phyloP scores from a whole-genome alignment of 92 coral and sea anemone genomes.

The Epizoanthus stellaris region DNA sequence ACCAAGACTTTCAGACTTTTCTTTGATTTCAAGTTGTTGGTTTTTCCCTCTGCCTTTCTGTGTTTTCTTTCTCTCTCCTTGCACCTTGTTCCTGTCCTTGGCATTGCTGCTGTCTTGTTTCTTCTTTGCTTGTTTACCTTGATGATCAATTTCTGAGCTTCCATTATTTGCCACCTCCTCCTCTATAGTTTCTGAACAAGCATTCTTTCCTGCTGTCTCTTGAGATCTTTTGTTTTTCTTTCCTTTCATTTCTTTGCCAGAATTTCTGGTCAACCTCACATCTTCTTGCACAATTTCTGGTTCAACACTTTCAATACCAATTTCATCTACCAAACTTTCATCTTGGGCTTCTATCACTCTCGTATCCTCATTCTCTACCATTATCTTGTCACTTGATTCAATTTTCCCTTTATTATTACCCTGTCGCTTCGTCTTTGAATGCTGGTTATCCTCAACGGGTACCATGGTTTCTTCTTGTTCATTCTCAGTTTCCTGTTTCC shows the following conservation, averaged over 20 bases:
- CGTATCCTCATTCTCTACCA: background rate
- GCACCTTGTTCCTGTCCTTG: background rate
- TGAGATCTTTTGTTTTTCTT: background rate
- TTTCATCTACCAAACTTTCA: background rate
- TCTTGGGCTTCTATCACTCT: background rate
- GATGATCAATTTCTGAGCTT: background rate
- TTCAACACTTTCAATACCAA: background rate
- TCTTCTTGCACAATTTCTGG: background rate
- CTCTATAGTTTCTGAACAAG: background rate
- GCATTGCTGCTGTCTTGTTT: background rate
- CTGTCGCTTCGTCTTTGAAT: background rate
- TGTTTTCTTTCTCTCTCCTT: slow-evolving; percentile 3
- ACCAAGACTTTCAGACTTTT: background rate
- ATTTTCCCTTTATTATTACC: background rate
- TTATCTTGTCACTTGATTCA: background rate
- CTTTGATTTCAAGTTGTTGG: background rate
- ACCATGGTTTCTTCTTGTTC: background rate
- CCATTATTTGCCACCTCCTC: background rate
- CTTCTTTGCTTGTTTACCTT: background rate
- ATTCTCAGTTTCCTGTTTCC: background rate
- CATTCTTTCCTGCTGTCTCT: background rate
- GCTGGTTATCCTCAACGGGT: background rate
- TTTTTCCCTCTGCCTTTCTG: background rate
- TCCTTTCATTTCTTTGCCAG: background rate
- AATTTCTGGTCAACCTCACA: background rate